A percentile compares a stretch with the other conserved stretches of the same genome.
phyloP scores from a whole-genome alignment of 1,140 invertebrate genomes.

The Harpegnathos saltator region DNA sequence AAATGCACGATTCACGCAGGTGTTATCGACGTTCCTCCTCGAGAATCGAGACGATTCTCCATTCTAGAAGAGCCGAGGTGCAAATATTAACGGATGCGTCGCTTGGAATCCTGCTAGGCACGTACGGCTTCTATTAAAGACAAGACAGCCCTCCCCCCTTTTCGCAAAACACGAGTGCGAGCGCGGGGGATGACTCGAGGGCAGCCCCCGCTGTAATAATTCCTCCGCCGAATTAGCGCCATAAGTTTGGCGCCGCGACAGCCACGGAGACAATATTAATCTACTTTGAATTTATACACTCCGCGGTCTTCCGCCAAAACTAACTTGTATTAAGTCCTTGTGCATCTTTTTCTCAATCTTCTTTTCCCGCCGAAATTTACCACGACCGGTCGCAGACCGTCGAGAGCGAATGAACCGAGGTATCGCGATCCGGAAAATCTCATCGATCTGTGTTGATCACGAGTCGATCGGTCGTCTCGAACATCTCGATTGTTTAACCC shows the following conservation, averaged over 20 bases:
- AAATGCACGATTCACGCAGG: background rate
- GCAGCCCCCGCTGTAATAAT: conserved; percentile 81
- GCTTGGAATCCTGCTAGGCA: conserved; percentile 59
- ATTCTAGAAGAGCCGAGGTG: background rate
- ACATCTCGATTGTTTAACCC: too few relatives aligned
- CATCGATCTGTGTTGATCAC: background rate
- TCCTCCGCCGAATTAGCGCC: conserved; percentile 83
- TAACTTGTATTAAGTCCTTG: conserved; percentile 68
- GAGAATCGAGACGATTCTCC: conserved; percentile 9
- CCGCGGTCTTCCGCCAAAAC: conserved; percentile 65
- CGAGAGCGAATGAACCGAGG: background rate
- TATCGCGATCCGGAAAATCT: background rate
- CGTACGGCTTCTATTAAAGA: conserved; percentile 76
- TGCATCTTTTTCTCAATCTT: conserved; percentile 34
- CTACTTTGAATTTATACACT: conserved; percentile 83
- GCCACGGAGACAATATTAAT: conserved; percentile 84
- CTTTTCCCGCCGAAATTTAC: conserved; percentile 3
- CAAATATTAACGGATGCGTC: conserved; percentile 58
- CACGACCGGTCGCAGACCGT: background rate
- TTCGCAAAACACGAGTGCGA: conserved; percentile 68
- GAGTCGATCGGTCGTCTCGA: too few relatives aligned
- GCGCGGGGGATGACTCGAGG: conserved; percentile 64
- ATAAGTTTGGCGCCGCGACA: conserved; percentile 84
- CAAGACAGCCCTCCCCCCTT: conserved; percentile 60
- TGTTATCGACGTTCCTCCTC: background rate